Evolutionary conservation across 2,797 vertebrate species (phyloP).

Genomic region (Lutjanus campechanus): DNA sequence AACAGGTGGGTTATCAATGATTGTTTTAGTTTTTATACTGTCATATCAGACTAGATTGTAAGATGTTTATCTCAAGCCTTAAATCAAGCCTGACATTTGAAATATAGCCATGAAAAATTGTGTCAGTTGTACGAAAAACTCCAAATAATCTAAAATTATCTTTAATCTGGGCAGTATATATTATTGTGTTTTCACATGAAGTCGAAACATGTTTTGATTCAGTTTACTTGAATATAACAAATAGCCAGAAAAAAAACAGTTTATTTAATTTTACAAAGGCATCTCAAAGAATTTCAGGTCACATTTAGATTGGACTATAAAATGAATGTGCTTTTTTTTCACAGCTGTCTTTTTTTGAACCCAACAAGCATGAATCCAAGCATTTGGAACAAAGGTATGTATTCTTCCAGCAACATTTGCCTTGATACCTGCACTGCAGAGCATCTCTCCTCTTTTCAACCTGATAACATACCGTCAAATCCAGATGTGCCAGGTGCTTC

Average conservation of each 20-base stretch:
- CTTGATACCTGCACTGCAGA: slow-evolving; percentile 54
- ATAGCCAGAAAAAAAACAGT: not conserved
- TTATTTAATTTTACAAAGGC: not conserved
- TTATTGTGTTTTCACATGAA: not conserved
- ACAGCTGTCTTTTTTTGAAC: not conserved
- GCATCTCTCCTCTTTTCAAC: slow-evolving; percentile 57
- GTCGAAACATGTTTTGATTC: not conserved
- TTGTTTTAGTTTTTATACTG: not conserved
- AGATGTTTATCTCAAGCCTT: not conserved
- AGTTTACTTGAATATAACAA: not conserved
- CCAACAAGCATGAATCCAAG: slow-evolving; percentile 55
- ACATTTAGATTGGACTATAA: not conserved
- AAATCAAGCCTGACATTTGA: not conserved
- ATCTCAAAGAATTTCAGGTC: not conserved
- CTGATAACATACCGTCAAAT: slow-evolving; percentile 38
- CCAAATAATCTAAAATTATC: too few species aligned
- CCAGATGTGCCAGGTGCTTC: slow-evolving; percentile 54
- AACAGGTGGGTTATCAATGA: slow-evolving; percentile 56
- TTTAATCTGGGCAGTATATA: not conserved
- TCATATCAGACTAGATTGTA: not conserved
- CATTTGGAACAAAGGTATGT: slow-evolving; percentile 58
- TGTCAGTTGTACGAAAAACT: not conserved
- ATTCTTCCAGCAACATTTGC: slow-evolving; percentile 52
- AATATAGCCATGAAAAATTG: not conserved
- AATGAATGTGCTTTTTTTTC: not conserved